Evolutionary conservation across 2,797 vertebrate species (phyloP), one percentile per base, ranked within the genome.

Genomic region (Leptoclinus maculatus): DNA sequence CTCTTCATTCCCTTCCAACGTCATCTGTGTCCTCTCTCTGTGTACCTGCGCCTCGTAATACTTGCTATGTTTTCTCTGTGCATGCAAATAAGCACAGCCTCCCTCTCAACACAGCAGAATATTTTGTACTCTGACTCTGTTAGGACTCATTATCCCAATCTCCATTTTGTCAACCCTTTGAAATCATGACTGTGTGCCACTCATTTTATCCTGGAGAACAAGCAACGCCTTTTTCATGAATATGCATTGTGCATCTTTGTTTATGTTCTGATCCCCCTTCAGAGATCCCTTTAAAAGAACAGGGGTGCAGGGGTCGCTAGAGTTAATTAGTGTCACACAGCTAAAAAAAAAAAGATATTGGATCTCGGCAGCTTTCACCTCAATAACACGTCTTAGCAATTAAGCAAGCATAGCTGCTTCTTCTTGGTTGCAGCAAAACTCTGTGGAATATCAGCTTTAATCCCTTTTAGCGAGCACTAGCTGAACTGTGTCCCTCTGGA

Each of bases 41-140:
- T 86, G 43, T 75, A 23, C 58, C 49, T 82, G 25, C 58, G 8
- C 32, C 47, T 25, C 74, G 79, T 71, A 63, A 78, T 87, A 72
- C 80, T 74, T 78, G 70, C 59, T 72, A 68, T 54, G 25, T 86
- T 83, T 83, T 71, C 23, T 54, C 66, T 63, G 57, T 63, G 74
- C 76, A 86, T 84, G 69, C 68, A 88, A 82, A 82, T 84, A 63
- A 76, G 53, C 71, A 57, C 63, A 65, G 72, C 69, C 59, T 14
- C 54, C 25, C 54, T 29, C 54, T n/a, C 19, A 49, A 49, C 47
- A 49, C 21, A 53, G 66, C 64, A 74, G 49, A 77, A 64, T 77
- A 43, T 64, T 72, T 80, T 79, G 60, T 47, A 78, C 74, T 56
- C 51, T 53, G 69, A 77, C 54, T 80, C 47, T 62, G 64, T 77